Conservation (phyloP, 2,888 invertebrate species). For the Glyphotaelius pellucidus region DNA sequence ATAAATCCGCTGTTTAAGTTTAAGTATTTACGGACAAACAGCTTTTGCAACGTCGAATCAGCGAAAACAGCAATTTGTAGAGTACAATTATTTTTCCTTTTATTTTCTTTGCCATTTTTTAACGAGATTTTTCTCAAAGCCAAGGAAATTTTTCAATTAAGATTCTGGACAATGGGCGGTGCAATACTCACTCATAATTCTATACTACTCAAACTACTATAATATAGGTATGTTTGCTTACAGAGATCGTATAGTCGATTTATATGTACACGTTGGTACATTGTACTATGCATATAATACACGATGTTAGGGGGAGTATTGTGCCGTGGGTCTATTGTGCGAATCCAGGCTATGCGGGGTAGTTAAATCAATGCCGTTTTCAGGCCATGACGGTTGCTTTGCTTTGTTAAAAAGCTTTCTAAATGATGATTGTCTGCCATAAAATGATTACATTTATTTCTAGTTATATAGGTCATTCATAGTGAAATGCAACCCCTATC, state of each 20-base stretch:
- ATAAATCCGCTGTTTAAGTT: not conserved
- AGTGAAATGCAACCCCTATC: not conserved
- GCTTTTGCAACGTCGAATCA: not conserved
- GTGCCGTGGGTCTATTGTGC: slow-evolving; percentile 2
- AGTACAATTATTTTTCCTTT: not conserved
- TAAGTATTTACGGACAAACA: not conserved
- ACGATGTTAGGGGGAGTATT: not conserved
- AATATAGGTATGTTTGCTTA: not conserved
- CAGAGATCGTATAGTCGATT: not conserved
- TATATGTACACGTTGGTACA: not conserved
- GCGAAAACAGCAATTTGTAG: not conserved
- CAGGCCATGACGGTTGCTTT: slow-evolving; percentile 2
- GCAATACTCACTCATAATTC: not conserved
- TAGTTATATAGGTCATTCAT: not conserved
- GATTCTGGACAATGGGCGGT: not conserved
- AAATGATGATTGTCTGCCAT: not conserved
- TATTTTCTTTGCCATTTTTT: not conserved
- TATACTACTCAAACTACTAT: not conserved
- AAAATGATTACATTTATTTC: not conserved
- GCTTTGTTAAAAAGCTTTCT: not conserved
- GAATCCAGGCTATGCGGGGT: not conserved
- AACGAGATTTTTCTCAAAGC: not conserved
- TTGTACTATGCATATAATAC: not conserved
- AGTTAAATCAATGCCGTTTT: slow-evolving; percentile 2
- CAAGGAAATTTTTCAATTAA: not conserved